phyloP scores from a whole-genome alignment of 2,888 invertebrate species.

The Callinectes sapidus region DNA sequence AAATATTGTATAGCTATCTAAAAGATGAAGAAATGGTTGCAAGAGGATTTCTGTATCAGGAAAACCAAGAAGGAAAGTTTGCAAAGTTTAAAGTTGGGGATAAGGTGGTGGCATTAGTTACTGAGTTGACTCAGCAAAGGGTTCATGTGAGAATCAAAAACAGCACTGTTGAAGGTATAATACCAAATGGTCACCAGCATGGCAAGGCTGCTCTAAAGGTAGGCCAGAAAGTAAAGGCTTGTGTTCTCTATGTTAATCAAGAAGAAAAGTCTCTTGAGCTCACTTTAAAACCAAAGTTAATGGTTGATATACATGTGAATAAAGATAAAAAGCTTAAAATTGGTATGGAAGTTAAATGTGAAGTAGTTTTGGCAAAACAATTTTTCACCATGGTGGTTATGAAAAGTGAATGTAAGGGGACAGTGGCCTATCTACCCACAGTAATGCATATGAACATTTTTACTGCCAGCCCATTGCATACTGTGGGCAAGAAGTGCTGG shows the following conservation, averaged over 20 bases:
- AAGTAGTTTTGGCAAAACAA: constrained; percentile 38
- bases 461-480: not conserved
- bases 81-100: constrained; percentile 36
- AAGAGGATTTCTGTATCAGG: not conserved
- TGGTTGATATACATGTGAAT: not conserved
- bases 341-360: constrained; percentile 43
- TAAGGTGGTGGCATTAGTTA: constrained; percentile 40
- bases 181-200: constrained; percentile 10
- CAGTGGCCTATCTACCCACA: constrained; percentile 48
- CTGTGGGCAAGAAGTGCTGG: constrained; percentile 24
- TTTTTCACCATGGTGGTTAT: constrained; percentile 43
- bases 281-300: constrained; percentile 36
- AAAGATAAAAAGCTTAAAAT: constrained; percentile 15
- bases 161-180: not conserved
- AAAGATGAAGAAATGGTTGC: constrained; percentile 27
- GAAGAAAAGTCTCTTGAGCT: constrained; percentile 51
- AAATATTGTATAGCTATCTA: constrained; percentile 37
- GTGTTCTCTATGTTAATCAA: constrained; percentile 43
- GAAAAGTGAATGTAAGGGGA: constrained; percentile 32
- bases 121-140: not conserved
- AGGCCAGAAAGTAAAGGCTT: constrained; percentile 31
- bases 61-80: not conserved
- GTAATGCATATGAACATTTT: constrained; percentile 25
- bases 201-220: not conserved
- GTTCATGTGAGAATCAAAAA: constrained; percentile 29